phyloP scores from a whole-genome alignment of 2,888 invertebrate genomes.

The Ophion slaviceki region DNA sequence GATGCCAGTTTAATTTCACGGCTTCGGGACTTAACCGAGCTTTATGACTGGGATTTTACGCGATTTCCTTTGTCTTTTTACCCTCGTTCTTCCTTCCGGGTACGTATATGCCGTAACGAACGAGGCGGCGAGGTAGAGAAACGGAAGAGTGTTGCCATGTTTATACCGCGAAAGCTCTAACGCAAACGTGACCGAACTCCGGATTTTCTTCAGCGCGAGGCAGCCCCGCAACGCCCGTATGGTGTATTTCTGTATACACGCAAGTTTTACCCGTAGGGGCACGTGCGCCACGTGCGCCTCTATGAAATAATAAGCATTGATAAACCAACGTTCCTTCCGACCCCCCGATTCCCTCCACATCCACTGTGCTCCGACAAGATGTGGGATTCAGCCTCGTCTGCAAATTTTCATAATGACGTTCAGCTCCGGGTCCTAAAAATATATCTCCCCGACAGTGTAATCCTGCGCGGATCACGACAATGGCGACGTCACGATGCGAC shows the following conservation, averaged over 20 bases:
- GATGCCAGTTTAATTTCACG: constrained; percentile 68
- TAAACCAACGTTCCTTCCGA: constrained; percentile 19
- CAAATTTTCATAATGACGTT: neutral
- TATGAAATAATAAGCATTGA: constrained; percentile 65
- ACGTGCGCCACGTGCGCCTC: constrained; percentile 1
- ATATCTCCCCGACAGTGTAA: constrained; percentile 6
- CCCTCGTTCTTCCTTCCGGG: constrained; percentile 3
- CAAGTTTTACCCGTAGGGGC: neutral
- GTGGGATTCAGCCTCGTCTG: neutral
- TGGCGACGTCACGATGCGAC: constrained; percentile 4
- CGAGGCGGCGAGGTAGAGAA: constrained; percentile 4
- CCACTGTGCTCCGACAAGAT: neutral
- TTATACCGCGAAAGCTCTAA: constrained; percentile 30
- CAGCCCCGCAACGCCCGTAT: neutral
- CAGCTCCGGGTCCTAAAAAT: constrained; percentile 28
- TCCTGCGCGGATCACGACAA: neutral
- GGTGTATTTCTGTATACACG: neutral
- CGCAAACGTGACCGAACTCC: constrained; percentile 64
- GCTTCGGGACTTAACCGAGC: constrained; percentile 62
- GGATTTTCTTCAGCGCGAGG: constrained; percentile 45
- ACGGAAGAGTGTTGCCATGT: constrained; percentile 26
- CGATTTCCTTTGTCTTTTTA: constrained; percentile 58
- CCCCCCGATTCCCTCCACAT: neutral
- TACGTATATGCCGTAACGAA: constrained; percentile 10
- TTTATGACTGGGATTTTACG: constrained; percentile 68